Evolutionary conservation across 2,888 invertebrate genomes (phyloP).

Genomic region (Biston betularia): DNA sequence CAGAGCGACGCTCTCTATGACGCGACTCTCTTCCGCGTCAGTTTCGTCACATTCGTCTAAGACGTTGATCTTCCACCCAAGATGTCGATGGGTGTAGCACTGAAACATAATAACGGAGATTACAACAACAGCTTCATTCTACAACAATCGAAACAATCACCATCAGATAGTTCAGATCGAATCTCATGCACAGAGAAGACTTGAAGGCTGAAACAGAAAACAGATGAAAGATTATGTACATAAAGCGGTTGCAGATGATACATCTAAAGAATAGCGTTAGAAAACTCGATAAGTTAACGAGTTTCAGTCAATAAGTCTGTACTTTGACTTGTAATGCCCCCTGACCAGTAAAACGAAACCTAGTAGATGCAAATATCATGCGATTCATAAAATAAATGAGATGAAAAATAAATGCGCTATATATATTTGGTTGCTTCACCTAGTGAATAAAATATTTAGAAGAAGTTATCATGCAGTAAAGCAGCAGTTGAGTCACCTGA

Average conservation of each 20-base stretch:
- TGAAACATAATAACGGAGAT: conserved; percentile 72
- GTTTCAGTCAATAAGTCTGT: conserved; percentile 37
- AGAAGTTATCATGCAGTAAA: conserved; percentile 23
- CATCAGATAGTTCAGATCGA: conserved; percentile 61
- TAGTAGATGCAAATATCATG: conserved; percentile 12
- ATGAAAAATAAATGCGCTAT: background rate
- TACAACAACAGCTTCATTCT: conserved; percentile 1
- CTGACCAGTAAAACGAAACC: background rate
- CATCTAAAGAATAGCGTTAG: conserved; percentile 32
- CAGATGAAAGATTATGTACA: conserved; percentile 80
- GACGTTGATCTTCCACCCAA: conserved; percentile 98
- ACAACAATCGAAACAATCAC: conserved; percentile 55
- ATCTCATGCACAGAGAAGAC: conserved; percentile 82
- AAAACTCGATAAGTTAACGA: conserved; percentile 10
- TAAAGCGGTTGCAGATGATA: conserved; percentile 49
- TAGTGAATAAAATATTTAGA: background rate
- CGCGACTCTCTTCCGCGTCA: conserved; percentile 84
- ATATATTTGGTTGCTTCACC: background rate
- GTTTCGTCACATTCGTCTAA: conserved; percentile 91
- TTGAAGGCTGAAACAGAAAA: conserved; percentile 86
- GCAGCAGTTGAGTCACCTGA: conserved; percentile 86
- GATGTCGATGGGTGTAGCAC: conserved; percentile 96
- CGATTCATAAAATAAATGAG: conserved; percentile 11
- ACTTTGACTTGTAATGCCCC: conserved; percentile 27
- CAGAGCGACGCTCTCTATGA: conserved; percentile 70